Evolutionary conservation across 2,888 invertebrate genomes (phyloP), one percentile per base, ranked within the genome.

Genomic region (Hypsopygia costalis): DNA sequence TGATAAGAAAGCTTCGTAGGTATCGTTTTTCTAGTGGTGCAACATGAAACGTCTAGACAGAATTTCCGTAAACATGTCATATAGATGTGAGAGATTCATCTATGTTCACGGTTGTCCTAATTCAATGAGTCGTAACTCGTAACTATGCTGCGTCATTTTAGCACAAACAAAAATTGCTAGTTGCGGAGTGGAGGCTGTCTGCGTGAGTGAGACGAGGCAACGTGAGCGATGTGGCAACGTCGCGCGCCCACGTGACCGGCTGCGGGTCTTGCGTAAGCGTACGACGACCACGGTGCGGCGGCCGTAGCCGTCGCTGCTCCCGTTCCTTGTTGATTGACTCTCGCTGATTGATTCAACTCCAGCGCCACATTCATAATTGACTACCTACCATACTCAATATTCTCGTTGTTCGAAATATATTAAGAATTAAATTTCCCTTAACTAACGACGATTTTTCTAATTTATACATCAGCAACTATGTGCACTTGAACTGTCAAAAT

Each of bases 181-280:
- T 67, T 64, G 73, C 67, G 68, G 67, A 70, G 69, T 66, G 67
- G 70, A 74, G 70, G 69, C 66, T 68, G 69, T 61, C 62, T 57
- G 76, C 57, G 61, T 63, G 74, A 87, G 62, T 52, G 77, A 75
- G 86, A 87, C 63, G 66, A 60, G 47, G 50, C 52, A 52, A 68
- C 49, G 52, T 49, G 64, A 55, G 59, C 81, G 62, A 67, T 69
- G 62, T 69, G 86, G 85, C 87, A 87, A 86, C 87, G 73, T 66
- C 71, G 82, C 86, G 47, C 61, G 69, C 69, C 81, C 83, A 86
- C 82, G 86, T 86, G 85, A 86, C 74, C 65, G 69, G 71, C 69
- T 75, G 76, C 77, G 79, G 74, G 69, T 81, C 83, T 87, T 87
- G 85, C 87, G 88, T 87, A 87, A 87, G 82, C 76, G 73, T 78